Evolutionary conservation across 1,140 invertebrate genomes (phyloP), one percentile per base, ranked within the genome.

Genomic region (Lordiphosa stackelbergi): DNA sequence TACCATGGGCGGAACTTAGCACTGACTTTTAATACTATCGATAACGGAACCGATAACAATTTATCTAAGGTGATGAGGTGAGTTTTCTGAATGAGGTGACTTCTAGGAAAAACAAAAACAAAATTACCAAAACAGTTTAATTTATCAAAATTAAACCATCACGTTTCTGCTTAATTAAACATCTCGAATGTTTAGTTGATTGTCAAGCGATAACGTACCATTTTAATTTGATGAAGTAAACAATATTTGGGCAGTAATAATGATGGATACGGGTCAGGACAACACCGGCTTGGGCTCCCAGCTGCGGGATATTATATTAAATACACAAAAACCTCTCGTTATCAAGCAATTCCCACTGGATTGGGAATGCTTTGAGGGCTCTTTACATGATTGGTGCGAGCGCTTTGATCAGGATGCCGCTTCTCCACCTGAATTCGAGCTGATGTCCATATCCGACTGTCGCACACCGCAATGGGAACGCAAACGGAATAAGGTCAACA

Each of bases 381-480:
- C 75, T 24, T 42, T 89, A 28, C 84, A 89, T 7, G 89, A 90
- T 43, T 91, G 90, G 90, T 87, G 85, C 54, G 58, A 85, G n/a
- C 66, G 85, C 28, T 89, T 89, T 62, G 88, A 88, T 38, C 61
- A 81, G 10, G 86, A 87, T 7, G 34, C 47, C 9, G 9, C 34
- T 22, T 19, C 73, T 70, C 59, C 53, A 63, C 88, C 69, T 5
- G 36, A 22, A 5, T 91, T 91, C 63, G 90, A 66, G 86, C 84
- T 63, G 60, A 90, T 83, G 87, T 66, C 38, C 58, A 69, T 68
- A 69, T 73, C 69, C 57, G 88, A 73, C 53, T 87, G 42, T 75
- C 79, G 92, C 88, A 87, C 91, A 53, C 94, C 94, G 0, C 93
- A 93, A 77, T 96, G 94, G 94, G 95, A 96, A 88, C 89, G 91